Evolutionary conservation across 2,113 vertebrate genomes (phyloP).

Genomic region (Gnathonemus longibarbis): DNA sequence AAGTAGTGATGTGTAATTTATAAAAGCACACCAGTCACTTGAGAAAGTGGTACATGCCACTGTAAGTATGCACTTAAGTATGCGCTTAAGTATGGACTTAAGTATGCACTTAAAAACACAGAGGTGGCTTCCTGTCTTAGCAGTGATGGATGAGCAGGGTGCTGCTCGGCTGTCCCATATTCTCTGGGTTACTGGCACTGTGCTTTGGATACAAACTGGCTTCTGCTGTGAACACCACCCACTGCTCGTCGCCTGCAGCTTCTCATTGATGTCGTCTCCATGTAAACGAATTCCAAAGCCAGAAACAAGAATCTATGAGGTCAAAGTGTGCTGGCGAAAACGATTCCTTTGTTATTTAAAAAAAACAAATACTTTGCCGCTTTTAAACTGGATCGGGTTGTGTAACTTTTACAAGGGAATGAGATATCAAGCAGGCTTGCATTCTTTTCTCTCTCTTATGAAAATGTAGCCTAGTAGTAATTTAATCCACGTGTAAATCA

Average conservation of each 20-base stretch:
- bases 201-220: not conserved
- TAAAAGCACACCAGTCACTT: not conserved
- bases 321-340: not conserved
- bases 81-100: not conserved
- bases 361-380: not conserved
- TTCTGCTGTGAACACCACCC: not conserved
- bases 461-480: not conserved
- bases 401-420: not conserved
- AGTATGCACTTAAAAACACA: not conserved
- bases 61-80: not conserved
- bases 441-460: not conserved
- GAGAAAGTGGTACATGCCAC: not conserved
- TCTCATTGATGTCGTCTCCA: not conserved
- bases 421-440: not conserved
- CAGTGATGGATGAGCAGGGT: not conserved
- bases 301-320: not conserved
- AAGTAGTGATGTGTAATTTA: not conserved
- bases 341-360: not conserved
- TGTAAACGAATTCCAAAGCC: not conserved
- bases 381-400: not conserved
- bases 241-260: not conserved
- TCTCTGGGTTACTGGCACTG: not conserved
- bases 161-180: not conserved
- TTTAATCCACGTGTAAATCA: not conserved
- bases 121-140: not conserved